phyloP scores from a whole-genome alignment of 2,113 vertebrate species.

The Poeciliopsis occidentalis region DNA sequence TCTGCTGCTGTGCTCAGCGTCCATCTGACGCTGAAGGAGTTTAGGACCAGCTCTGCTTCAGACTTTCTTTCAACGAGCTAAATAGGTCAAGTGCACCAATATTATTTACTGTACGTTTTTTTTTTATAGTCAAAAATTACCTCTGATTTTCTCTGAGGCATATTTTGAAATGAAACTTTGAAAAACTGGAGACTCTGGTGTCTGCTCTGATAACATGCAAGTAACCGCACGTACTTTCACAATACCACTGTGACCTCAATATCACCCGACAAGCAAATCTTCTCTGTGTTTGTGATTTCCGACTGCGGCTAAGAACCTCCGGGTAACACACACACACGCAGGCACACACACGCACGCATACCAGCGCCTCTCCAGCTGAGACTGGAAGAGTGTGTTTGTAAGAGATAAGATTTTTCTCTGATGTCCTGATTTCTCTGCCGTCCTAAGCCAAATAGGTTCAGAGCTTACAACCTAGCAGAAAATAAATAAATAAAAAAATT shows the following conservation, averaged over 20 bases:
- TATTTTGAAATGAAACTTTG: not conserved
- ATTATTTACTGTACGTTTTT: not conserved
- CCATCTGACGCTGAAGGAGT: not conserved
- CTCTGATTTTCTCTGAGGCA: not conserved
- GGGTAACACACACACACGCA: constrained; percentile 27
- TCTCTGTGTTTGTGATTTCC: constrained; percentile 19
- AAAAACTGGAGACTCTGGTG: no score
- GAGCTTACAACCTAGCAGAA: constrained; percentile 14
- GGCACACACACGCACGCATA: not conserved
- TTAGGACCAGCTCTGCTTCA: not conserved
- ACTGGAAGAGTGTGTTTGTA: constrained; percentile 58
- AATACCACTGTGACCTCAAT: not conserved
- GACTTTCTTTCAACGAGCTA: not conserved
- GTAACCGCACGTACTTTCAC: not conserved
- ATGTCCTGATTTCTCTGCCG: constrained; percentile 59
- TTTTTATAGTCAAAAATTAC: not conserved
- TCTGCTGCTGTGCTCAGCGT: not conserved
- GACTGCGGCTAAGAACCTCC: constrained; percentile 8
- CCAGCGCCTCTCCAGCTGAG: constrained; percentile 39
- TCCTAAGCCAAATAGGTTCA: constrained; percentile 44
- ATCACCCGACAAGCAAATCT: constrained; percentile 4
- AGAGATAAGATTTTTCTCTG: constrained; percentile 69
- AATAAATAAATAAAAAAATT: no score
- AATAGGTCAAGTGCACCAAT: not conserved
- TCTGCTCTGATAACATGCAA: no score